phyloP scores from a whole-genome alignment of 2,113 vertebrate genomes.

The Planiliza haematocheilus region DNA sequence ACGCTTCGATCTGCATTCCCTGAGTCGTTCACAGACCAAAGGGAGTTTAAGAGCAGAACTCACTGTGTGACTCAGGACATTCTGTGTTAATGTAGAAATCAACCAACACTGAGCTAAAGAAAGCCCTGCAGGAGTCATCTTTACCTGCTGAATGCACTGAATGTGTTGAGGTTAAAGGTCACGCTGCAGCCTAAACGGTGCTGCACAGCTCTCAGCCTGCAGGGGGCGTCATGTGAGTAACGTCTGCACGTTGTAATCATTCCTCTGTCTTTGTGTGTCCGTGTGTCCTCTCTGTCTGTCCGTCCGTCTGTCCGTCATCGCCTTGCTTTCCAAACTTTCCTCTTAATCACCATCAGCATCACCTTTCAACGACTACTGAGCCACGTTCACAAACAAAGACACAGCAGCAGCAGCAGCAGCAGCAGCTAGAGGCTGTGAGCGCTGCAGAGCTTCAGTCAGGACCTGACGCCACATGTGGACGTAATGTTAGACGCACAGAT shows the following conservation, averaged over 20 bases:
- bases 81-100: not conserved
- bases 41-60: no score
- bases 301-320: not conserved
- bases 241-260: slow-evolving; percentile 47
- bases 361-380: slow-evolving; percentile 10
- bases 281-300: slow-evolving; percentile 9
- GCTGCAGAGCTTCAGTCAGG: not conserved
- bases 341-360: not conserved
- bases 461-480: not conserved
- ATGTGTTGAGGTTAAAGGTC: slow-evolving; percentile 52
- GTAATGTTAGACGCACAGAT: not conserved
- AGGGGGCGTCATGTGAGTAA: slow-evolving; percentile 28
- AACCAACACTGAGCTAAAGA: not conserved
- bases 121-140: slow-evolving; percentile 32
- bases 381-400: slow-evolving; percentile 7
- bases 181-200: not conserved
- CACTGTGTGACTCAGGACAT: no score
- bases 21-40: not conserved
- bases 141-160: slow-evolving; percentile 20
- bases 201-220: slow-evolving; percentile 33
- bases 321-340: not conserved
- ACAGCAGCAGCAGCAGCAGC: not conserved
- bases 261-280: slow-evolving; percentile 29
- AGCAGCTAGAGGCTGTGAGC: not conserved
- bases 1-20: not conserved